Conservation (phyloP, 2,888 invertebrate species). For the Drosophila subsilvestris region DNA sequence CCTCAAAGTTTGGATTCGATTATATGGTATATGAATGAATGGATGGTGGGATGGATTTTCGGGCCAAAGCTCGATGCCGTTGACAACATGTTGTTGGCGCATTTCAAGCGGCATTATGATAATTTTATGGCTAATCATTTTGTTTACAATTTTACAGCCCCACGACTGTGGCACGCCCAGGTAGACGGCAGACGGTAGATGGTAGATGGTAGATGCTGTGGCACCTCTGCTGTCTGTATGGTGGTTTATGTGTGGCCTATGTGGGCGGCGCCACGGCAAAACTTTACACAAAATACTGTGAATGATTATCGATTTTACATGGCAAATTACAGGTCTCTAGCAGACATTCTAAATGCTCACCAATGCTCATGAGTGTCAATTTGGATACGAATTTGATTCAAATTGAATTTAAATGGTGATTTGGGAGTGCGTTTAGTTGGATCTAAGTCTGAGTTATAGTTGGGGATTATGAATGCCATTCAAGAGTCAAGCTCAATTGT, state of each 20-base stretch:
- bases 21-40: slow-evolving; percentile 19
- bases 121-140: slow-evolving; percentile 80
- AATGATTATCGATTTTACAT: slow-evolving; percentile 79
- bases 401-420: slow-evolving; percentile 25
- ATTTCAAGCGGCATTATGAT: slow-evolving; percentile 77
- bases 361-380: slow-evolving; percentile 35
- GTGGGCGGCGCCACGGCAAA: slow-evolving; percentile 52
- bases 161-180: slow-evolving; percentile 43
- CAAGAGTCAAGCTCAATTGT: neutral
- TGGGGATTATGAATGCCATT: slow-evolving; percentile 14
- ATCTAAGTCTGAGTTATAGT: slow-evolving; percentile 9
- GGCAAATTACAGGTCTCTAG: slow-evolving; percentile 63
- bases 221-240: slow-evolving; percentile 4
- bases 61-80: slow-evolving; percentile 46
- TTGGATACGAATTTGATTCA: slow-evolving; percentile 33
- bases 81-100: slow-evolving; percentile 81
- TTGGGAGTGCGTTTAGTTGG: neutral
- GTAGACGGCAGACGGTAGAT: neutral
- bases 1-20: slow-evolving; percentile 43
- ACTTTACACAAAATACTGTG: slow-evolving; percentile 68
- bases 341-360: slow-evolving; percentile 14
- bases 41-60: slow-evolving; percentile 4
- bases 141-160: slow-evolving; percentile 74
- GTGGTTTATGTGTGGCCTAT: slow-evolving; percentile 16
- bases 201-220: neutral